Conservation (phyloP, 1,140 invertebrate genomes). For the Phocides pigmalion region DNA sequence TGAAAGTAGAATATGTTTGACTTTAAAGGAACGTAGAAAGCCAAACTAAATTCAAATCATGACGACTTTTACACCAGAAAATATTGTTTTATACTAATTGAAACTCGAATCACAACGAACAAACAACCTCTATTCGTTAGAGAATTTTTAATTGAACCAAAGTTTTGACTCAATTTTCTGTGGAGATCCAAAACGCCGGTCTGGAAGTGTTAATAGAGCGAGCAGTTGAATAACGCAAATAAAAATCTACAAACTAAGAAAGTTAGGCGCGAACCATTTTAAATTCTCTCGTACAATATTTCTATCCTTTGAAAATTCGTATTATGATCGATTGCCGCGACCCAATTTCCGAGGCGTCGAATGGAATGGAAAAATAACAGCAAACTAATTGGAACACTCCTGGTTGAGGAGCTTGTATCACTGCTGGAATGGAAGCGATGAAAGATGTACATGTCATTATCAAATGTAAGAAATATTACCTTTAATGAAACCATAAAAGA, state of each 20-base stretch:
- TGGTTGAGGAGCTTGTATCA: constrained; percentile 46
- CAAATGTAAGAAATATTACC: neutral
- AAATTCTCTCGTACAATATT: constrained; percentile 38
- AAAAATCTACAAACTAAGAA: constrained; percentile 24
- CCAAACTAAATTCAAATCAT: neutral
- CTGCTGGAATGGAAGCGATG: neutral
- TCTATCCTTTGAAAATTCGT: constrained; percentile 41
- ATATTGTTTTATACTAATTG: neutral
- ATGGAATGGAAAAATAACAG: constrained; percentile 79
- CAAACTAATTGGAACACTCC: constrained; percentile 77
- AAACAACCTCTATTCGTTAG: constrained; percentile 10
- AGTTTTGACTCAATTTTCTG: constrained; percentile 8
- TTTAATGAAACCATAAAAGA: too few relatives aligned
- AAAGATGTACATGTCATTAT: neutral
- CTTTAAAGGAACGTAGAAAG: too few relatives aligned
- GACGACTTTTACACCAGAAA: neutral
- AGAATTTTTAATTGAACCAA: constrained; percentile 17
- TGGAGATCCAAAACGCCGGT: constrained; percentile 6
- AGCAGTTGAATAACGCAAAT: constrained; percentile 19
- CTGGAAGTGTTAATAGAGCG: constrained; percentile 17
- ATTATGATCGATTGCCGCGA: constrained; percentile 58
- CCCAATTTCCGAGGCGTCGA: constrained; percentile 60
- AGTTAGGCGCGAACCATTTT: constrained; percentile 21
- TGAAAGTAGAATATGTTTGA: too few relatives aligned
- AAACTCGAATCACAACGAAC: neutral